A percentile compares a stretch with the other conserved stretches of the same genome.
These are phyloP conservation scores for Drosophila truncata DNA, from an alignment of 1,140 invertebrate genomes.

Conservation along the genomic window DNA sequence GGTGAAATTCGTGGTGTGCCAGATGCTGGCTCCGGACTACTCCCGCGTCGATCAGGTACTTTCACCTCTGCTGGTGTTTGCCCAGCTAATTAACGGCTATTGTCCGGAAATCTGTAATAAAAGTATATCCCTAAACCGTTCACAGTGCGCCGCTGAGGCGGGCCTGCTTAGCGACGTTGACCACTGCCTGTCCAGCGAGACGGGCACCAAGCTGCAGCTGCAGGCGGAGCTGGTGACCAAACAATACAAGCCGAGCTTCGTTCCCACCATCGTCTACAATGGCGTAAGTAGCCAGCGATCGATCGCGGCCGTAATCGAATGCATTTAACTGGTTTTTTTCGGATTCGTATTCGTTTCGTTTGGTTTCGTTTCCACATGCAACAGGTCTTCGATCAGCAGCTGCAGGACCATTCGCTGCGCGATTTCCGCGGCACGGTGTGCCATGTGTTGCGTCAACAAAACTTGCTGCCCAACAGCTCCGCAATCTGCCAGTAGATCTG, in stretches of 20 bases:
- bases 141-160: conserved; percentile 86
- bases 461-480: conserved; percentile 37
- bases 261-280: conserved; percentile 88
- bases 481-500: conserved; percentile 60
- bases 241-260: conserved; percentile 86
- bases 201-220: conserved; percentile 86
- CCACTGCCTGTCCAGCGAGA: conserved; percentile 82
- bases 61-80: conserved; percentile 27
- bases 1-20: conserved; percentile 86
- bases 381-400: conserved; percentile 80
- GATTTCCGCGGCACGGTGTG: conserved; percentile 78
- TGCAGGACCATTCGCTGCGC: conserved; percentile 77
- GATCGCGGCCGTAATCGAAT: conserved; percentile 35
- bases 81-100: conserved; percentile 36
- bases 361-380: conserved; percentile 43
- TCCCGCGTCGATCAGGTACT: conserved; percentile 59
- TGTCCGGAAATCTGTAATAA: conserved; percentile 8
- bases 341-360: conserved; percentile 14
- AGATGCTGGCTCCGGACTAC: conserved; percentile 85
- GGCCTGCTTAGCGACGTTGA: conserved; percentile 83
- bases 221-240: conserved; percentile 86
- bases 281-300: conserved; percentile 72
- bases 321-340: conserved; percentile 57
- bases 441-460: conserved; percentile 63
- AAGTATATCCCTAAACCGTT: conserved; percentile 8